phyloP scores from a whole-genome alignment of 2,113 vertebrate genomes.

The Puntigrus tetrazona region DNA sequence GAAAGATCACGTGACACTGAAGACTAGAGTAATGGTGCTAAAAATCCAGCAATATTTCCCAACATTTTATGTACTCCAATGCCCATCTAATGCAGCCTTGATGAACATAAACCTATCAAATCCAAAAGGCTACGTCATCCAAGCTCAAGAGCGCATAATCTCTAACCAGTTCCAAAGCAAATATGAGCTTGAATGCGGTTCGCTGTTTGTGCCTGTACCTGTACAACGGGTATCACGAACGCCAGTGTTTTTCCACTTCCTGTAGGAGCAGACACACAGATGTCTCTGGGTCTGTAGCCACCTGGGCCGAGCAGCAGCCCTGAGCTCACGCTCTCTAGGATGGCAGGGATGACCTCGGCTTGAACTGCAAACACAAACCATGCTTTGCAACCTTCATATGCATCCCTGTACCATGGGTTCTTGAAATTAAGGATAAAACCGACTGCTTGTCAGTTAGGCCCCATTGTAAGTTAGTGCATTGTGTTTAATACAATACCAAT shows the following conservation, averaged over 20 bases:
- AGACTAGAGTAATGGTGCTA: neutral
- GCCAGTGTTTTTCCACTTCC: constrained; percentile 95
- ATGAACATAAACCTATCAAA: too few species aligned
- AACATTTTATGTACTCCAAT: too few species aligned
- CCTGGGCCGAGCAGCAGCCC: constrained; percentile 83
- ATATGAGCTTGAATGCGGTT: neutral
- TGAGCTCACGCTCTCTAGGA: constrained; percentile 76
- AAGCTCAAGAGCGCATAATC: neutral
- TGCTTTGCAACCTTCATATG: neutral
- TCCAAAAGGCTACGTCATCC: too few species aligned
- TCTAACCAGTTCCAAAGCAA: neutral
- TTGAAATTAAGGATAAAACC: neutral
- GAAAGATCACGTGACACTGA: neutral
- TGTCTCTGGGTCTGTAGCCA: constrained; percentile 84
- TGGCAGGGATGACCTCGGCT: constrained; percentile 87
- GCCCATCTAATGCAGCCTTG: neutral
- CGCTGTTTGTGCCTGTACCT: constrained; percentile 79
- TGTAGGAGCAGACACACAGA: constrained; percentile 94
- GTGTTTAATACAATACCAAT: neutral
- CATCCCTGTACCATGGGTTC: neutral
- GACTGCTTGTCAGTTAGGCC: neutral
- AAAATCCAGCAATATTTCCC: neutral
- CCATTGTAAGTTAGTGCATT: neutral
- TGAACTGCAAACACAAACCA: constrained; percentile 79
- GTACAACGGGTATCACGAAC: constrained; percentile 90